Conservation (phyloP, 1,140 invertebrate genomes). For the Drosophila sechellia region DNA sequence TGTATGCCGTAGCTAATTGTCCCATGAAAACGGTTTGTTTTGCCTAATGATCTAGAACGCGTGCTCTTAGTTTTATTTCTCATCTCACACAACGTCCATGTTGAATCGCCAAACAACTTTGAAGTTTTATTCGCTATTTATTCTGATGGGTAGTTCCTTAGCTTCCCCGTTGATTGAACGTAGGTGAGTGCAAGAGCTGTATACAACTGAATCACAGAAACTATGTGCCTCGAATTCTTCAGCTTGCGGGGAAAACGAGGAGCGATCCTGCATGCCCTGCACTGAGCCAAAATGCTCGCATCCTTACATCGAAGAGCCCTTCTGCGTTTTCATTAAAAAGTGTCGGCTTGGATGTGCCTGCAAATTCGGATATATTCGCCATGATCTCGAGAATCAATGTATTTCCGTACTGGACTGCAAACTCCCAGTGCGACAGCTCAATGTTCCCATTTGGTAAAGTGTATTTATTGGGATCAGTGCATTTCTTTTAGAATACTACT, state of each 20-base stretch:
- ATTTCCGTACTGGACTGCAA: slow-evolving; percentile 16
- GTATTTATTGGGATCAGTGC: no score
- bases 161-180: slow-evolving; percentile 2
- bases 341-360: slow-evolving; percentile 56
- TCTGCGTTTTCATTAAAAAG: neutral
- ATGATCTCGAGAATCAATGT: slow-evolving; percentile 35
- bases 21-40: slow-evolving; percentile 28
- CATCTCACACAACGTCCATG: slow-evolving; percentile 8
- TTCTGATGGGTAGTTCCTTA: neutral
- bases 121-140: neutral
- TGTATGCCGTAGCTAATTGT: slow-evolving; percentile 46
- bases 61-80: slow-evolving; percentile 9
- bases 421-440: neutral
- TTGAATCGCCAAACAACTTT: slow-evolving; percentile 2
- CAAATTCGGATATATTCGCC: slow-evolving; percentile 47
- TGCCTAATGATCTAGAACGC: slow-evolving; percentile 29
- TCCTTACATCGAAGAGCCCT: neutral
- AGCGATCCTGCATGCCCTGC: slow-evolving; percentile 41
- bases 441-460: neutral
- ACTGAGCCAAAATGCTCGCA: slow-evolving; percentile 31
- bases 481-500: no score
- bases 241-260: slow-evolving; percentile 60
- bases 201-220: neutral
- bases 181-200: slow-evolving; percentile 29
- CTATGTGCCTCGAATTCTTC: no score